These are phyloP conservation scores for Himalopsyche anomala DNA, from an alignment of 2,888 invertebrate genomes.

Conservation along the genomic window DNA sequence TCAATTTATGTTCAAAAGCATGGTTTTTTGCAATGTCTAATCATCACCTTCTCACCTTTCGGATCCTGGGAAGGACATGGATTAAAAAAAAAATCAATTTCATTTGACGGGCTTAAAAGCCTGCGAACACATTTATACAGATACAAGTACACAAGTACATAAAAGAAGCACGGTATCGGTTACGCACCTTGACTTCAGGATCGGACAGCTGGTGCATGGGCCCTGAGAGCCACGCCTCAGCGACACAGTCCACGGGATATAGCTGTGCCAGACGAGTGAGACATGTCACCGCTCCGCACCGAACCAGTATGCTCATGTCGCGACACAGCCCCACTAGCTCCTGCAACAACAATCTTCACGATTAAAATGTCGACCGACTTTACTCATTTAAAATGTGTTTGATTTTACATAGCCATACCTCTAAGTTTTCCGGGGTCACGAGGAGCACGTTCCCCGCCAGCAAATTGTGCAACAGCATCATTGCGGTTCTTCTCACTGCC, in stretches of 20 bases:
- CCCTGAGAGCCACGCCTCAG: conserved; percentile 73
- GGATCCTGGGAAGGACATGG: too few relatives aligned
- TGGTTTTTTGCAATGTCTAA: too few relatives aligned
- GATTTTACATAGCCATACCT: conserved; percentile 47
- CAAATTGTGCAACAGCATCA: conserved; percentile 70
- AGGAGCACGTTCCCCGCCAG: conserved; percentile 66
- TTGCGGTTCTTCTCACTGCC: conserved; percentile 72
- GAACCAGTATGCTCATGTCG: conserved; percentile 74
- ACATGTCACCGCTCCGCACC: conserved; percentile 71
- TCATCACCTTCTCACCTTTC: too few relatives aligned
- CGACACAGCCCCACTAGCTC: conserved; percentile 72
- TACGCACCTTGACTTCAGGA: conserved; percentile 72
- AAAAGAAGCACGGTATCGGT: background rate
- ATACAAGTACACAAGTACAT: too few relatives aligned
- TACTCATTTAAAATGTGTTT: background rate
- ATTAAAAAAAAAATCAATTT: too few relatives aligned
- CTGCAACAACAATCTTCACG: conserved; percentile 67
- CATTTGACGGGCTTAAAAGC: too few relatives aligned
- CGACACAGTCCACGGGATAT: conserved; percentile 67
- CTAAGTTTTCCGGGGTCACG: conserved; percentile 60
- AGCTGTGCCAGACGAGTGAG: conserved; percentile 70
- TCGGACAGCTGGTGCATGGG: conserved; percentile 74
- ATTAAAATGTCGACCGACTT: background rate
- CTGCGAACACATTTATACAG: too few relatives aligned
- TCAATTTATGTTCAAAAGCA: too few relatives aligned